Evolutionary conservation across 2,113 vertebrate genomes (phyloP).

Genomic region (Cyprinodon variegatus): DNA sequence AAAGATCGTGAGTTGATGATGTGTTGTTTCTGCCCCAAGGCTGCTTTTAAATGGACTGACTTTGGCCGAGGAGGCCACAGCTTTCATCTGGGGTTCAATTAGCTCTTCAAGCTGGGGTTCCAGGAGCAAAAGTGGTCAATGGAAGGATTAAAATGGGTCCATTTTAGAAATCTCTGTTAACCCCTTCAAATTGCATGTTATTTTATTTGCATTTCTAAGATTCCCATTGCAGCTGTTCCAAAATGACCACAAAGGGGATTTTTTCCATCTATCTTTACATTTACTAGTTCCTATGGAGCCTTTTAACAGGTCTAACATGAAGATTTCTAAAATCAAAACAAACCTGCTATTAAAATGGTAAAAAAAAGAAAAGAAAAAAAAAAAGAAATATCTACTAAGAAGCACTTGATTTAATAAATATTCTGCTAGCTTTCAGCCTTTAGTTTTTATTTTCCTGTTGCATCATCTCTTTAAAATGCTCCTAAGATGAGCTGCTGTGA

Average conservation of each 20-base stretch:
- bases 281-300: neutral
- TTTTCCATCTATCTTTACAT: neutral
- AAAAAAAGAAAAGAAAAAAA: no score
- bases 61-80: constrained; percentile 36
- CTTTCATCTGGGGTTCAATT: constrained; percentile 43
- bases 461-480: constrained; percentile 13
- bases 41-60: constrained; percentile 59
- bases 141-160: neutral
- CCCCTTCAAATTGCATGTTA: neutral
- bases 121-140: constrained; percentile 24
- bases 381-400: neutral
- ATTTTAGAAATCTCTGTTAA: neutral
- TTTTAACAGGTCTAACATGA: neutral
- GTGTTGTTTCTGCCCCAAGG: constrained; percentile 61
- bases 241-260: neutral
- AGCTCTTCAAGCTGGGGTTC: constrained; percentile 35
- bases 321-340: neutral
- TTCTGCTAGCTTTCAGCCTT: constrained; percentile 43
- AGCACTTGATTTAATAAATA: constrained; percentile 12
- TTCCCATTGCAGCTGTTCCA: neutral
- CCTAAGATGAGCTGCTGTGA: constrained; percentile 12
- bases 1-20: constrained; percentile 55
- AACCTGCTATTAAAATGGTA: neutral
- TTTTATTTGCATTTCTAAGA: neutral
- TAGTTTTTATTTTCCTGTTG: constrained; percentile 7